Evolutionary conservation across 2,888 invertebrate species (phyloP), one percentile per base, ranked within the genome.

Genomic region (Pheosia tremula): DNA sequence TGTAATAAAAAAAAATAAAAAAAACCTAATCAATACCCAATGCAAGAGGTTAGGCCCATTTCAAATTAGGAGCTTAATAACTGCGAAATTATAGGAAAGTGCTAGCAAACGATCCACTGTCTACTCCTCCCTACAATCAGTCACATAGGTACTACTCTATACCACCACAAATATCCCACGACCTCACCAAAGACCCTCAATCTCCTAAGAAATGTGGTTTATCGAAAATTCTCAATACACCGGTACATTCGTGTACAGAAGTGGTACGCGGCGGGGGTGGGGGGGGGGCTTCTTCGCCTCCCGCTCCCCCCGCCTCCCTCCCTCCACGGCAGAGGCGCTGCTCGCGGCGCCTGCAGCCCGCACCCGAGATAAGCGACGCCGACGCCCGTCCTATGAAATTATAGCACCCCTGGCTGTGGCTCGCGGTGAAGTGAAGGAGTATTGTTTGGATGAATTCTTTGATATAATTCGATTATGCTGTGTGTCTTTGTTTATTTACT

Each of bases 301-400:
- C 64, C 50, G 64, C 55, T 58, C 24, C 43, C 56, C 58, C 62
- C 63, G 59, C 65, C 60, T 24, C 64, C 66, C 47, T 45, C 56
- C 54, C 49, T 8, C 53, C 57, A 24, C 64, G 64, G 74, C 74
- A 76, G 79, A 90, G 91, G 90, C 90, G 90, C 85, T 87, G 85
- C 78, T 83, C 74, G 80, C 83, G 91, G 89, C 90, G 91, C 91
- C 91, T 90, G 87, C 82, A 89, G 82, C 86, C 87, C 86, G 86
- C 90, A 89, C 89, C 88, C 89, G 86, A 87, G 91, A 91, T 91
- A 92, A 91, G 90, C 91, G 90, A 80, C 85, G 87, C 86, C 90
- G 89, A 89, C 91, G 90, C 90, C 89, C 90, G 91, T 89, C 90
- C 90, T 90, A 89, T 89, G 87, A 88, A 91, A 91, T 91, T 91